These are phyloP conservation scores for Dryoscopus gambensis DNA, from an alignment of 2,113 vertebrate genomes.

Conservation along the genomic window DNA sequence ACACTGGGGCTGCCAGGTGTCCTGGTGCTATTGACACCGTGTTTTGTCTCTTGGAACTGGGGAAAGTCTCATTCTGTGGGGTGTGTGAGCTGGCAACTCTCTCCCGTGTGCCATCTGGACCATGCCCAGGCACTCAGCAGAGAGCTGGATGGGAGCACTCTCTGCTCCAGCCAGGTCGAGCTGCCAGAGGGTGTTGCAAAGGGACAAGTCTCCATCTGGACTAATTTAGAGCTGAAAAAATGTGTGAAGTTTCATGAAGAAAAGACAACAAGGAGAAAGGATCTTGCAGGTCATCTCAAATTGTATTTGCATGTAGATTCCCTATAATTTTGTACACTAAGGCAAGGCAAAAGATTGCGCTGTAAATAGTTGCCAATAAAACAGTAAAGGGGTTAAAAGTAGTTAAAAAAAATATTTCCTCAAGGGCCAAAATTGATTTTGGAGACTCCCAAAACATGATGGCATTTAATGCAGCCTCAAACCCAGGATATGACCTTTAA, in stretches of 20 bases:
- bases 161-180: neutral
- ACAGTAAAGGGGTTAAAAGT: neutral
- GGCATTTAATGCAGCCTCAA: neutral
- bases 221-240: neutral
- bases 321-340: neutral
- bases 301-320: neutral
- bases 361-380: neutral
- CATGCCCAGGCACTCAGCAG: neutral
- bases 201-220: neutral
- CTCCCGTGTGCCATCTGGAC: accelerated
- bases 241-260: neutral
- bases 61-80: neutral
- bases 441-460: neutral
- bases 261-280: neutral
- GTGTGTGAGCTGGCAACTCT: neutral
- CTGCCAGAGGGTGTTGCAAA: neutral
- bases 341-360: neutral
- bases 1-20: neutral
- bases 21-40: accelerated
- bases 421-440: neutral
- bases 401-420: neutral
- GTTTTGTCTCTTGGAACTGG: neutral
- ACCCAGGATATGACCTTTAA: neutral
- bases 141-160: neutral
- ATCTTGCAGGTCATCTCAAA: neutral